Base-by-base conservation (phyloP, 2,888 invertebrate species). In the Tenthredo notha region DNA sequence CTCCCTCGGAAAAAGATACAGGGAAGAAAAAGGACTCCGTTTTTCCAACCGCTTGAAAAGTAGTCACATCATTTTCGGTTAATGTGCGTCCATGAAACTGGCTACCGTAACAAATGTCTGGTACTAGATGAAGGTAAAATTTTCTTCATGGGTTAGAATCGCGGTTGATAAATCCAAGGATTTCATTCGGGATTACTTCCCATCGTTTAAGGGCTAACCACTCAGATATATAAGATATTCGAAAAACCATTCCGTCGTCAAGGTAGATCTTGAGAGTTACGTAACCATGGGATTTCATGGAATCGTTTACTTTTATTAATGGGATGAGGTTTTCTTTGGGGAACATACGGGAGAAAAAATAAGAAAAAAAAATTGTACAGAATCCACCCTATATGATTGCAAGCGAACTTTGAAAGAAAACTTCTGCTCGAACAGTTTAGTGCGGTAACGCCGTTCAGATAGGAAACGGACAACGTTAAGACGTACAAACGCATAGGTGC, bases 391-490 rank as follows among this genome's bases (percentile, higher is more conserved):
- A 54, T 25, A 61, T 37, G 77, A 54, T 77, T 33, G 15, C 43
- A 80, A n/a, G 33, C n/a, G n/a, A 58, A 37, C 29, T 80, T 61
- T n/a, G 18, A 80, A 80, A 37, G 40, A 80, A 37, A 61, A 58
- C 58, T 78, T 58, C 40, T 40, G 58, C 61, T 37, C 58, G 40
- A 80, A 80, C 80, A 80, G 80, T 80, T 80, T 61, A 80, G 61
- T 18, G 10, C 77, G 18, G 77, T 80, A 58, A 80, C 37, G 80
- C 80, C 58, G 58, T 50, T 74, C 58, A 80, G 80, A 80, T 80
- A 80, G 29, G 61, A 18, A n/a, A 25, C 80, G 33, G 80, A 80
- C 80, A 80, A 58, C 61, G 58, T 15, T 37, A 12, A 83, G 50
- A 83, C 83, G 67, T 47, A 29, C 18, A 83, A 33, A 67, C 67